These are phyloP conservation scores for Dasyurus viverrinus DNA, from an alignment of 2,113 vertebrate genomes.

Conservation along the genomic window DNA sequence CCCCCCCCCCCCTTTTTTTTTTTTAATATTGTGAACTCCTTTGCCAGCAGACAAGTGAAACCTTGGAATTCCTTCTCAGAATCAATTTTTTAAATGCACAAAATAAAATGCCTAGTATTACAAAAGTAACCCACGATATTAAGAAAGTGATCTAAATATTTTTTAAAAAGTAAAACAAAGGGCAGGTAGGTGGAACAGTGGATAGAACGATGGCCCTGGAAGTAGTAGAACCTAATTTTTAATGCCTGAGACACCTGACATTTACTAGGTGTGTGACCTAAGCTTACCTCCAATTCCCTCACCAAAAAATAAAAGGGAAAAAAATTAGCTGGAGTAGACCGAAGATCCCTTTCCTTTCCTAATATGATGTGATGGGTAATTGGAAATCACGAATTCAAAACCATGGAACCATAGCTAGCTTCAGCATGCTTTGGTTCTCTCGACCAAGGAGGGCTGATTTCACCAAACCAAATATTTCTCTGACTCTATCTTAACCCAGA, in stretches of 20 bases:
- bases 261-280: no score
- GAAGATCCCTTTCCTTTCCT: conserved; percentile 70
- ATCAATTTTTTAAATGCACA: neutral
- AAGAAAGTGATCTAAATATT: neutral
- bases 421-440: neutral
- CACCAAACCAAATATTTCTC: neutral
- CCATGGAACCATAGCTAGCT: conserved; percentile 46
- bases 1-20: no score
- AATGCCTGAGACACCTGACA: no score
- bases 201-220: no score
- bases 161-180: neutral
- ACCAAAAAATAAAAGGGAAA: no score
- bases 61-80: neutral
- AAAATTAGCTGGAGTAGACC: conserved; percentile 8
- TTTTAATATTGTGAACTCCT: neutral
- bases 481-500: neutral
- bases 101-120: neutral
- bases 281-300: no score
- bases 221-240: no score
- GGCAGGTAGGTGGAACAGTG: no score
- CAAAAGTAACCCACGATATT: neutral
- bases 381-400: neutral
- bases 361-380: conserved; percentile 70
- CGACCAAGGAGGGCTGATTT: neutral
- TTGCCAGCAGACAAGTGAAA: neutral